phyloP scores from a whole-genome alignment of 2,113 vertebrate genomes.

The Oxyruncus cristatus region DNA sequence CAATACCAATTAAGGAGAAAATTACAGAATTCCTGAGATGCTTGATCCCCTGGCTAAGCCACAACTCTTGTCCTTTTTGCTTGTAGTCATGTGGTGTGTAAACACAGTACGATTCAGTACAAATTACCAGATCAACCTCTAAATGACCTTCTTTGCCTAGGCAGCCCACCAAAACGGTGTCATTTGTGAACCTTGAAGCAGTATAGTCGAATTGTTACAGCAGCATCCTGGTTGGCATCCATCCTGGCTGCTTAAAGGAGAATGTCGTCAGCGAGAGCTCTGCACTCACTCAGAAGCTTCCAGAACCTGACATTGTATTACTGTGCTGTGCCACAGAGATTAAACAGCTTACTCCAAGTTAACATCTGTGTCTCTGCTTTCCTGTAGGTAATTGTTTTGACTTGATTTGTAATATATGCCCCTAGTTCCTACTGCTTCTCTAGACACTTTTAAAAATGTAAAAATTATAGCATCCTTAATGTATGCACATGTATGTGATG shows the following conservation, averaged over 20 bases:
- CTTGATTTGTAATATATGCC: background rate
- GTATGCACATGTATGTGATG: background rate
- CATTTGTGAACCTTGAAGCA: background rate
- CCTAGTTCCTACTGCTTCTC: background rate
- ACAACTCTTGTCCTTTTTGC: background rate
- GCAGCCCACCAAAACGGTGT: background rate
- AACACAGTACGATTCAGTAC: background rate
- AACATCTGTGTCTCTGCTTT: background rate
- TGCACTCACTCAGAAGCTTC: background rate
- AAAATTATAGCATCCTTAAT: background rate
- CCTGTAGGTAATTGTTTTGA: background rate
- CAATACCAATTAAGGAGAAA: slow-evolving; percentile 21
- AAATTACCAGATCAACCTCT: background rate
- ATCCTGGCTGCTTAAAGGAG: background rate
- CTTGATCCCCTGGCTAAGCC: background rate
- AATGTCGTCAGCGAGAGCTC: background rate
- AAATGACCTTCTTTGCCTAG: background rate
- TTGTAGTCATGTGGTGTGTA: background rate
- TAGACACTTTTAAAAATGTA: background rate
- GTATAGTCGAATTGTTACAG: background rate
- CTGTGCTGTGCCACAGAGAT: background rate
- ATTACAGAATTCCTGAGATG: background rate
- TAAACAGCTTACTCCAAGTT: background rate
- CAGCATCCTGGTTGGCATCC: rapidly evolving
- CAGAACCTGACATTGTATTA: background rate